phyloP scores from a whole-genome alignment of 1,140 invertebrate species.

The Micrasema minimum region DNA sequence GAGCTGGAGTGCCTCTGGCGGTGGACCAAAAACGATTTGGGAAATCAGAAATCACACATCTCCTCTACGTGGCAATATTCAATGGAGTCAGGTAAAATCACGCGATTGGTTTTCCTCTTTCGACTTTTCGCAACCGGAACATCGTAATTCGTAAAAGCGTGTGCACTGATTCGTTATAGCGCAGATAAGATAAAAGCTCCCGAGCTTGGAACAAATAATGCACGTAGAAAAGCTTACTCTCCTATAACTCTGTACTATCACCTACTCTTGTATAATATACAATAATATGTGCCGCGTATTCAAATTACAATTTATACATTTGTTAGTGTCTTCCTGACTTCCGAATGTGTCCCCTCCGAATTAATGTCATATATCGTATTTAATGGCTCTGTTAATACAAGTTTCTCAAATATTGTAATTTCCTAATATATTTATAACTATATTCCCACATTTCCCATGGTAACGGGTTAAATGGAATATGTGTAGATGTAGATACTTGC shows the following conservation, averaged over 20 bases:
- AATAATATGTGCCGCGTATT: slow-evolving; percentile 36
- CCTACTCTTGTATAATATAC: too few species aligned
- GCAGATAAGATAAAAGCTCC: slow-evolving; percentile 52
- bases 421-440: too few species aligned
- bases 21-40: slow-evolving; percentile 19
- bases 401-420: too few species aligned
- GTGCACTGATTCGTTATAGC: slow-evolving; percentile 53
- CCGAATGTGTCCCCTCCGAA: slow-evolving; percentile 4
- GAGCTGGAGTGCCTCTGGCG: neutral
- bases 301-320: slow-evolving; percentile 32
- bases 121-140: slow-evolving; percentile 45
- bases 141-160: slow-evolving; percentile 53
- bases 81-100: slow-evolving; percentile 36
- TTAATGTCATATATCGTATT: neutral
- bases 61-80: slow-evolving; percentile 39
- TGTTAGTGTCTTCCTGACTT: neutral
- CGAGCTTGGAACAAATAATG: slow-evolving; percentile 41
- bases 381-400: too few species aligned
- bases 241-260: too few species aligned
- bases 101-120: slow-evolving; percentile 47
- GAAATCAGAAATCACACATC: slow-evolving; percentile 29
- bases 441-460: too few species aligned
- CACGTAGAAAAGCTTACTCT: slow-evolving; percentile 9
- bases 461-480: too few species aligned
- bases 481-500: too few species aligned